Percentiles rank a stretch among this genome's conserved stretches.
These are phyloP conservation scores for Leptopilina syphax DNA, from an alignment of 2,888 invertebrate species.

Conservation along the genomic window DNA sequence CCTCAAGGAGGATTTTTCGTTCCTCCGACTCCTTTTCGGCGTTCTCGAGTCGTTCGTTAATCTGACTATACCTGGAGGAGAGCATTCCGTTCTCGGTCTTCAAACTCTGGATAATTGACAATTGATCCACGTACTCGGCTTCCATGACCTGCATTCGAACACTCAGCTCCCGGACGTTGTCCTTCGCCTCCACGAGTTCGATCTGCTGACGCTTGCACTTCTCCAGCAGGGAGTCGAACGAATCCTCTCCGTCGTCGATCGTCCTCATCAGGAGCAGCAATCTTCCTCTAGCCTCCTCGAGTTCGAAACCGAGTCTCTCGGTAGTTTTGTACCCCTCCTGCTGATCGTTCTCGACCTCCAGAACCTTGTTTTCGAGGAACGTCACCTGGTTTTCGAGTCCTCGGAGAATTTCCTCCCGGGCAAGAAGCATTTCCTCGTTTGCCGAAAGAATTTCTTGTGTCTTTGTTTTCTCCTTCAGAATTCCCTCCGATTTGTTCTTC, in stretches of 20 bases:
- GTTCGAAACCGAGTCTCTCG: conserved; percentile 54
- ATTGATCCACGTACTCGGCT: conserved; percentile 69
- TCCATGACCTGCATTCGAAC: conserved; percentile 75
- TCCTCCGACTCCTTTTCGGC: conserved; percentile 70
- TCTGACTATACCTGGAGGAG: conserved; percentile 74
- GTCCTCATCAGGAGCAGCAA: conserved; percentile 55
- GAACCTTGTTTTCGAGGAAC: conserved; percentile 63
- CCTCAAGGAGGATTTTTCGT: conserved; percentile 60
- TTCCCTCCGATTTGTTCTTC: background rate
- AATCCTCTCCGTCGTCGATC: conserved; percentile 58
- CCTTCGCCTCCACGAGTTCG: conserved; percentile 69
- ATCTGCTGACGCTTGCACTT: conserved; percentile 60
- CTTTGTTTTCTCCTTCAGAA: too few relatives aligned
- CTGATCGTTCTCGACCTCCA: conserved; percentile 50
- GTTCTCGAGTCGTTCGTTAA: conserved; percentile 71
- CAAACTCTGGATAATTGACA: conserved; percentile 68
- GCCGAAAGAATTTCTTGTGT: too few relatives aligned
- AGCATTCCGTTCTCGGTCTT: conserved; percentile 69
- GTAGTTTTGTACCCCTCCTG: conserved; percentile 49
- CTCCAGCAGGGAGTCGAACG: conserved; percentile 52
- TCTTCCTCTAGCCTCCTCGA: conserved; percentile 56
- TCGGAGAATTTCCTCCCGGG: conserved; percentile 42
- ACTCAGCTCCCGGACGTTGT: conserved; percentile 71
- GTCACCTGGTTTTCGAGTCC: conserved; percentile 67
- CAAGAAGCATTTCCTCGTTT: too few relatives aligned